phyloP scores from a whole-genome alignment of 2,113 vertebrate species.

The Paratilapia polleni region DNA sequence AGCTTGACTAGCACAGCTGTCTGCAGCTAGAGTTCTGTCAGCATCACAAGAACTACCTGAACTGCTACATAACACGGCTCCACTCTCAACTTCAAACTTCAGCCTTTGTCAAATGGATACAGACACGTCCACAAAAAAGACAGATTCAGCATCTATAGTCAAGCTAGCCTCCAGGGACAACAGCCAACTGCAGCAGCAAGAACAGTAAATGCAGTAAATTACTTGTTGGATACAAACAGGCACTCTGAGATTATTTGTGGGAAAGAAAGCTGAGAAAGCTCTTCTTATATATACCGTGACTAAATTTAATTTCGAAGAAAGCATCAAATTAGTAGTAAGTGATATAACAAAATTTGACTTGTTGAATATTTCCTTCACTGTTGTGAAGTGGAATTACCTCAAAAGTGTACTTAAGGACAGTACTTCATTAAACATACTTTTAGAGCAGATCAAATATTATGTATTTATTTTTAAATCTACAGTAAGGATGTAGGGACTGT shows the following conservation, averaged over 20 bases:
- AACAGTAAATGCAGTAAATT: not conserved
- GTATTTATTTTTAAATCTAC: not conserved
- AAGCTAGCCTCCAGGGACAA: no score
- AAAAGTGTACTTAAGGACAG: not conserved
- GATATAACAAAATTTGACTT: no score
- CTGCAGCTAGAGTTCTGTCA: no score
- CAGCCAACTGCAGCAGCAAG: not conserved
- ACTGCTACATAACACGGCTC: no score
- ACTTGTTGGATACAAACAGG: not conserved
- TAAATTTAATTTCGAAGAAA: not conserved
- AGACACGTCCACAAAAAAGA: no score
- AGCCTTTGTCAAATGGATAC: no score
- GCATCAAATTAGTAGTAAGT: not conserved
- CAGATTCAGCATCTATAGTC: no score
- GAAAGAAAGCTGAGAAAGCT: not conserved
- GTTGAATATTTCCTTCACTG: not conserved
- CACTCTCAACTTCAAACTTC: no score
- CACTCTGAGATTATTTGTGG: not conserved
- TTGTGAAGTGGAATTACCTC: not conserved
- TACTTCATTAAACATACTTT: not conserved
- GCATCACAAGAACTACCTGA: no score
- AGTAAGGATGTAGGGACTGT: not conserved
- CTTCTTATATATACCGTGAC: not conserved
- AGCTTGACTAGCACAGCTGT: no score
- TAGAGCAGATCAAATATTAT: not conserved